Evolutionary conservation across 2,888 invertebrate species (phyloP), one percentile per base, ranked within the genome.

Genomic region (Drosophila kambysellisi): DNA sequence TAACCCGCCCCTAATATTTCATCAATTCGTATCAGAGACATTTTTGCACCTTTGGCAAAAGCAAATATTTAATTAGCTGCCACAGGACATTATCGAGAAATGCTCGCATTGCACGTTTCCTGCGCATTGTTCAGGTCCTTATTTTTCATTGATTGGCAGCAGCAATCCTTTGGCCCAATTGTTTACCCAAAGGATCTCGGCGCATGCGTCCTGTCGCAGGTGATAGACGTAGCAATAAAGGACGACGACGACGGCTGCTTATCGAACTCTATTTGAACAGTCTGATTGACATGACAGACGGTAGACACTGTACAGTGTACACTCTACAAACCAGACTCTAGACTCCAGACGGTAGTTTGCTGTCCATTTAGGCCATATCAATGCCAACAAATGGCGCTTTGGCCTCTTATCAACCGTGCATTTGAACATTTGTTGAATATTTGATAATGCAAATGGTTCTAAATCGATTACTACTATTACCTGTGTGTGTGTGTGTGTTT

Each of bases 41-140:
- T 81, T 86, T 87, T 86, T 87, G 85, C 87, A 87, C 87, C 89
- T 87, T 87, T 87, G 41, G 35, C 54, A 63, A 76, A 70, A n/a
- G 82, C 76, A 87, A 87, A 87, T 89, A 85, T 87, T 87, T 85
- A 77, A 87, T 89, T 85, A 87, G 87, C 89, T 89, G 89, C 72
- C 65, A 46, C 41, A 59, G 53, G 64, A 76, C 78, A 75, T 65
- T 64, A 69, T 68, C 64, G 41, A 59, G 70, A 72, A 69, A 51
- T 51, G 56, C 57, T 57, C 57, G 43, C 43, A 43, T 32, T 57
- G 56, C 76, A 74, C 65, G 76, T 83, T 78, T 85, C 69, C 79
- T 75, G 75, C 68, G 15, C 17, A n/a, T 65, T 65, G 51, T 30
- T 17, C 51, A 57, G n/a, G 32, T 58, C 56, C 59, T 53, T 58